These are phyloP conservation scores for Mesocentrotus franciscanus DNA, from an alignment of 53 echinoderm and acorn worm genomes.

Conservation along the genomic window DNA sequence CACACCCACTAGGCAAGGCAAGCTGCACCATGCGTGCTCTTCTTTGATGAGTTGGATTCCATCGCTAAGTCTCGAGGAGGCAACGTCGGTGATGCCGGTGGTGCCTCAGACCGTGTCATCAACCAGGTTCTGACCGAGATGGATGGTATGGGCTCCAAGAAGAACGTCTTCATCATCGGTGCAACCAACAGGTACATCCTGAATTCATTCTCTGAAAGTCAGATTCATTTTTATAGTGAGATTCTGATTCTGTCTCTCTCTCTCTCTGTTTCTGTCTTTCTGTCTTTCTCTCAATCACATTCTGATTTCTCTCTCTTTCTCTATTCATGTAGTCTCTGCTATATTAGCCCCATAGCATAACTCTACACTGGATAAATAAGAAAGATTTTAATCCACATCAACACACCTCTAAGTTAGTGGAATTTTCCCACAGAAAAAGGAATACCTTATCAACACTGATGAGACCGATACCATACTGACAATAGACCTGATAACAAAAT, in stretches of 20 bases:
- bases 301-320: not conserved
- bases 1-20: slow-evolving; percentile 82
- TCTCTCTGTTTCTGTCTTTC: not conserved
- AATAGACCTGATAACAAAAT: no score
- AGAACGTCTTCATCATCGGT: slow-evolving; percentile 99
- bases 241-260: not conserved
- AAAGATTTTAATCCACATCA: no score
- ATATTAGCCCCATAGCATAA: not conserved
- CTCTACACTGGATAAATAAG: no score
- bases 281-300: no score
- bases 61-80: slow-evolving; percentile 99
- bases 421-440: no score
- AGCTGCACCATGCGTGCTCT: slow-evolving; percentile 98
- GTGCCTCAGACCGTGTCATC: slow-evolving; percentile 96
- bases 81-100: slow-evolving; percentile 95
- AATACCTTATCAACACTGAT: not conserved
- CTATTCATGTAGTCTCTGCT: not conserved
- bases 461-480: not conserved
- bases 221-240: not conserved
- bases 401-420: no score
- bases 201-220: not conserved
- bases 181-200: slow-evolving; percentile 90
- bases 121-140: slow-evolving; percentile 98
- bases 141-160: slow-evolving; percentile 98
- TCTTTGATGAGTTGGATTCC: slow-evolving; percentile 99